A percentile compares a stretch with the other conserved stretches of the same genome.
phyloP scores from a whole-genome alignment of 2,888 invertebrate species.

The Caenorhabditis plicata region DNA sequence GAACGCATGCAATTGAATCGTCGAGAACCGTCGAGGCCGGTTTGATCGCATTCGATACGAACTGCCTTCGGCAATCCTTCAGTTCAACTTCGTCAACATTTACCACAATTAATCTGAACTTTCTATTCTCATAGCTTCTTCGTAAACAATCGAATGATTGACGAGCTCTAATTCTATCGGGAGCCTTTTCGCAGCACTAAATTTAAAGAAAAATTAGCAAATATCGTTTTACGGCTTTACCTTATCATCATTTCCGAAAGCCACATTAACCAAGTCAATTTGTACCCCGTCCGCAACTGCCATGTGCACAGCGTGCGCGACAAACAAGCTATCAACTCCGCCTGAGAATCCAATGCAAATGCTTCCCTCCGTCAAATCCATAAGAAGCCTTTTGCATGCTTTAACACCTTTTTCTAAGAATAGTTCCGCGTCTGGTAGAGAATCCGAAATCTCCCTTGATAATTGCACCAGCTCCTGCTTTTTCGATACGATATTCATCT shows the following conservation, averaged over 20 bases:
- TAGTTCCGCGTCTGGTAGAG: background rate
- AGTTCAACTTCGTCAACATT: slow-evolving; percentile 56
- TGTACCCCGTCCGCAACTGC: slow-evolving; percentile 68
- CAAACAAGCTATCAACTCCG: slow-evolving; percentile 89
- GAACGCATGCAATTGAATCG: slow-evolving; percentile 87
- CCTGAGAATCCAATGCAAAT: slow-evolving; percentile 75
- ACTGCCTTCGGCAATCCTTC: slow-evolving; percentile 16
- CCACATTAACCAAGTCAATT: slow-evolving; percentile 49
- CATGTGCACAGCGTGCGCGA: slow-evolving; percentile 75
- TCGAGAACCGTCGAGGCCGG: slow-evolving; percentile 87
- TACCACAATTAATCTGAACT: slow-evolving; percentile 67
- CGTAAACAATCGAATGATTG: slow-evolving; percentile 76
- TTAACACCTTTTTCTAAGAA: slow-evolving; percentile 5
- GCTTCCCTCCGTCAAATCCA: too few species aligned
- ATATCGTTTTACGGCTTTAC: slow-evolving; percentile 2
- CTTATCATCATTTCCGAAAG: slow-evolving; percentile 42
- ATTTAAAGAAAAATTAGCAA: slow-evolving; percentile 1
- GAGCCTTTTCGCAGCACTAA: slow-evolving; percentile 35
- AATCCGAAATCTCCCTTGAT: background rate
- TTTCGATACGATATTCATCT: background rate
- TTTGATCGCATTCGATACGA: slow-evolving; percentile 13
- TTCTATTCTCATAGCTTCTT: slow-evolving; percentile 75
- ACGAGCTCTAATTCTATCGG: slow-evolving; percentile 38
- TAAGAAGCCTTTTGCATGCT: too few species aligned
- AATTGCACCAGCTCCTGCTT: background rate